Conservation (phyloP, 2,888 invertebrate species). For the Tetragonisca angustula region DNA sequence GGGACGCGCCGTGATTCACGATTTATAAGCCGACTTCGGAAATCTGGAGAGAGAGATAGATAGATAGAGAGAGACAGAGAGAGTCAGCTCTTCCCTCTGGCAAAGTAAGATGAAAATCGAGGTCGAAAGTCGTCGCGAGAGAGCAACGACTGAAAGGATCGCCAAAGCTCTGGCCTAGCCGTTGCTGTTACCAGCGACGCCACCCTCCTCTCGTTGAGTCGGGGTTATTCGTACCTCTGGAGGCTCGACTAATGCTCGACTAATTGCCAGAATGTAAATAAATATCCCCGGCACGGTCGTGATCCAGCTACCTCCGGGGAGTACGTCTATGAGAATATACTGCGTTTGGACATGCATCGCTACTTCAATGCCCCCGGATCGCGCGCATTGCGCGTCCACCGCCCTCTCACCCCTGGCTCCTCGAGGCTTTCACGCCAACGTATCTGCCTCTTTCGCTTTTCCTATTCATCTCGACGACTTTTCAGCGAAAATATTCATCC, state of each 20-base stretch:
- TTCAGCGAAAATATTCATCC: background rate
- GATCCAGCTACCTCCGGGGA: slow-evolving; percentile 72
- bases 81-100: too few relatives aligned
- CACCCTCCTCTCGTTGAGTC: background rate
- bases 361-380: slow-evolving; percentile 72
- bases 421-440: background rate
- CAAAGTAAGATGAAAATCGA: slow-evolving; percentile 1
- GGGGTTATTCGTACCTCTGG: slow-evolving; percentile 54
- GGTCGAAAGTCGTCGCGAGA: slow-evolving; percentile 19
- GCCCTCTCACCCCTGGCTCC: slow-evolving; percentile 3
- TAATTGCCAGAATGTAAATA: slow-evolving; percentile 83
- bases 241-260: slow-evolving; percentile 80
- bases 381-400: slow-evolving; percentile 21
- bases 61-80: too few relatives aligned
- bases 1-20: slow-evolving; percentile 6
- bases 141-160: background rate
- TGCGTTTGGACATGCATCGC: slow-evolving; percentile 81
- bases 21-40: slow-evolving; percentile 18
- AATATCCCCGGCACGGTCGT: slow-evolving; percentile 80
- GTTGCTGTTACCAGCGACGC: background rate
- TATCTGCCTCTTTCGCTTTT: background rate
- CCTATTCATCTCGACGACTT: background rate
- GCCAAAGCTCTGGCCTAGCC: background rate
- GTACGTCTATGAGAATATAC: slow-evolving; percentile 81
- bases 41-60: background rate